These are phyloP conservation scores for Glaucomys volans DNA, from an alignment of 2,113 vertebrate genomes.

Conservation along the genomic window DNA sequence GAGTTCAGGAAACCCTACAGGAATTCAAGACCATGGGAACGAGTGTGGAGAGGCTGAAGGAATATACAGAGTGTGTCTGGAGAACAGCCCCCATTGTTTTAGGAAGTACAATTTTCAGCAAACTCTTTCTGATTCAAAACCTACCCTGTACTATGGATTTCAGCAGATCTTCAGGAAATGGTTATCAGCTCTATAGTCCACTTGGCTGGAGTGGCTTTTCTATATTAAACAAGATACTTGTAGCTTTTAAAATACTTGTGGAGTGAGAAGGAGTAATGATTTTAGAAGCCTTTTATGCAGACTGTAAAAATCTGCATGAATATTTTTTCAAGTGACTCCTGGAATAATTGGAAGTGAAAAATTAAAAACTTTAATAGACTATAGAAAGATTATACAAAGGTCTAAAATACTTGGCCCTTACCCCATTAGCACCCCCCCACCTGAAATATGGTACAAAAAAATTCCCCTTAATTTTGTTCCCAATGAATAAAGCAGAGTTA, in stretches of 20 bases:
- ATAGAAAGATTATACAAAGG: constrained; percentile 60
- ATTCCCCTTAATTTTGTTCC: background rate
- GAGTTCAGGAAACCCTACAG: background rate
- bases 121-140: constrained; percentile 18
- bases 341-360: constrained; percentile 80
- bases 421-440: background rate
- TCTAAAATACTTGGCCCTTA: background rate
- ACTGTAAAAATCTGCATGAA: constrained; percentile 82
- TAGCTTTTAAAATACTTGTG: background rate
- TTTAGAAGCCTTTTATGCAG: constrained; percentile 80
- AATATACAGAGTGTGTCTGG: background rate
- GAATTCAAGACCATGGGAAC: background rate
- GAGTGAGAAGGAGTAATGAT: constrained; percentile 80
- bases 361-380: constrained; percentile 77
- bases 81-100: background rate
- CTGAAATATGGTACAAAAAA: constrained; percentile 24
- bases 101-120: background rate
- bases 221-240: constrained; percentile 18
- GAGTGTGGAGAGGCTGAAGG: background rate
- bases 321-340: constrained; percentile 80
- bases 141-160: background rate
- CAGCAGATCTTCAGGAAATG: background rate
- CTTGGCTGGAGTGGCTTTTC: background rate
- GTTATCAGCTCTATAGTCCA: background rate
- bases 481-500: constrained; percentile 23